Conservation (phyloP, 1,140 invertebrate species). For the Lepidurus arcticus region DNA sequence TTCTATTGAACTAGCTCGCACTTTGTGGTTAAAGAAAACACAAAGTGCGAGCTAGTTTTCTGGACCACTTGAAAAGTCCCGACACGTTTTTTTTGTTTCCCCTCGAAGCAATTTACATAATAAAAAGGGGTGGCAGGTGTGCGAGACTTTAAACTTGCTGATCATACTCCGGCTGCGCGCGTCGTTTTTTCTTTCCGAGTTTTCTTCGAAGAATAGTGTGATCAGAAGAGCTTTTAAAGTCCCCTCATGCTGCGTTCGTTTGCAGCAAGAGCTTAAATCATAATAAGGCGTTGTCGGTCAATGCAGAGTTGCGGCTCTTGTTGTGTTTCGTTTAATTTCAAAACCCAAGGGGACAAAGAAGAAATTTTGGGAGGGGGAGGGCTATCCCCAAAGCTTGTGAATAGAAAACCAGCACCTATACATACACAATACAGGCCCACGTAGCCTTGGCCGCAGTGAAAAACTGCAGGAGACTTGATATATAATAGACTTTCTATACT, state of each 20-base stretch:
- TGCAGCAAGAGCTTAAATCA: neutral
- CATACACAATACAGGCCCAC: neutral
- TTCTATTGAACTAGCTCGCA: neutral
- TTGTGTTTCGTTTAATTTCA: neutral
- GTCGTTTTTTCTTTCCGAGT: neutral
- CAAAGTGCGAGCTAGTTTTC: slow-evolving; percentile 8
- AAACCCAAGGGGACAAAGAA: neutral
- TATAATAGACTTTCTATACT: neutral
- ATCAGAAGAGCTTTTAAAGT: neutral
- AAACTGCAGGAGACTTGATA: slow-evolving; percentile 11
- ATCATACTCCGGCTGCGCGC: neutral
- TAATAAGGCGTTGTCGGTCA: slow-evolving; percentile 1
- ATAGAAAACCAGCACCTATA: neutral
- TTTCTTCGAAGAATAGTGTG: neutral
- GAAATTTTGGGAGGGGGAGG: neutral
- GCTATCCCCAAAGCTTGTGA: neutral
- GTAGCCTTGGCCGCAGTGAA: neutral
- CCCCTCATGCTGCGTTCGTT: neutral
- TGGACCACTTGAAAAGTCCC: neutral
- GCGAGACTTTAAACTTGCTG: slow-evolving; percentile 10
- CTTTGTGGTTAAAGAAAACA: neutral
- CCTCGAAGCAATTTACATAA: neutral
- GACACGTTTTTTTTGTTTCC: neutral
- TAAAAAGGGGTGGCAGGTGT: slow-evolving; percentile 14
- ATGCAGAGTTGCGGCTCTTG: neutral